Evolutionary conservation across 92 coral and sea anemone genomes (phyloP), one percentile per base, ranked within the genome.

Genomic region (Virgularia gustaviana): DNA sequence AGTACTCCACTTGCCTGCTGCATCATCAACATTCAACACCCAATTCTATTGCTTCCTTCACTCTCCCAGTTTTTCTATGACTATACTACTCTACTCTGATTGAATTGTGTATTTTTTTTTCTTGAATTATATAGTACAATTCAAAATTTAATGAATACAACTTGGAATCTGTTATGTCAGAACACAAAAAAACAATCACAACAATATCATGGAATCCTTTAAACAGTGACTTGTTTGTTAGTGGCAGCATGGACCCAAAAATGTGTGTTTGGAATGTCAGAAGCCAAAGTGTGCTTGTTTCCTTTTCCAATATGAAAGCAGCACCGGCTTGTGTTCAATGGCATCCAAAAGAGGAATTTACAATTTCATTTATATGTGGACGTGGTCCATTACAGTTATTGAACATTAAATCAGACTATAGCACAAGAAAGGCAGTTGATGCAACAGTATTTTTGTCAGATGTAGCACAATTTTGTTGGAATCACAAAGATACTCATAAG

Each of bases 391-490:
- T 92, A 36, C 82, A 64, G 29, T 62, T 81, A 19, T 83, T 96
- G 89, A 84, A 89, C 70, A 73, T 71, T 22, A 68, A 90, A 20
- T 70, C 88, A 1, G 83, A 85, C n/a, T n/a, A n/a, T n/a, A 78
- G 80, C 0, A 76, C 87, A 0, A 76, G 83, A 28, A 92, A 85
- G 65, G 81, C 87, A 36, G 68, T 89, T 23, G 96, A 92, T 4
- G 83, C 98, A 8, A 74, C 88, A 74, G 37, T 86, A 2, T 92
- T 92, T 73, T 83, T 86, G 56, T 86, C 96, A 30, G 91, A 82
- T 63, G 87, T 92, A 29, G 82, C 96, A 57, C 98, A 86, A 45
- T 92, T 92, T 85, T 85, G 96, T 47, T 92, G 98, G 98, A 86
- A 92, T 70, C 81, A 67, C 3, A 75, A 81, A 45, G 87, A 86